A percentile compares a stretch with the other conserved stretches of the same genome.
Conservation (phyloP, 2,113 vertebrate species). For the Mus spicilegus region DNA sequence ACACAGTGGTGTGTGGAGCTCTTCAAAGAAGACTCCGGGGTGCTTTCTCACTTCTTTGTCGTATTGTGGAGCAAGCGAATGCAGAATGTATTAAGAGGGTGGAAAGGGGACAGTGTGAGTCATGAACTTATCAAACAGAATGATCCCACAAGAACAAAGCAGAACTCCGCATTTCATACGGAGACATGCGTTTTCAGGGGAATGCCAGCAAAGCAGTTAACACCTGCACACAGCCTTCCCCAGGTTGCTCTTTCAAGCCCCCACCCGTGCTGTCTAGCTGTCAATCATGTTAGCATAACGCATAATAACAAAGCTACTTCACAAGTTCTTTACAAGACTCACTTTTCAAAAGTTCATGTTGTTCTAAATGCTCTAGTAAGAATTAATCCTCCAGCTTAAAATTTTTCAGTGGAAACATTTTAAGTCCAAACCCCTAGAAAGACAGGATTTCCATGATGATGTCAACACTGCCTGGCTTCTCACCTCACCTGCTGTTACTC, state of each 20-base stretch:
- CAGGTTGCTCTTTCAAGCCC: neutral
- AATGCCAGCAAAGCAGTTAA: neutral
- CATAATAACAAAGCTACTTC: slow-evolving; percentile 29
- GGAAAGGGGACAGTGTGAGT: slow-evolving; percentile 48
- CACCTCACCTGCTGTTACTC: neutral
- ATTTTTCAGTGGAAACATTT: neutral
- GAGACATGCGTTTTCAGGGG: slow-evolving; percentile 27
- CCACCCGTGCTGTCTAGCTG: neutral
- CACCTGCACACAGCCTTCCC: neutral
- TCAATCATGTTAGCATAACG: slow-evolving; percentile 27
- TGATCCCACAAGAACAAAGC: slow-evolving; percentile 45
- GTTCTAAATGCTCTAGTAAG: slow-evolving; percentile 29
- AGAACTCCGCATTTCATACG: slow-evolving; percentile 7
- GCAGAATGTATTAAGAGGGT: slow-evolving; percentile 45
- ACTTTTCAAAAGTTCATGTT: slow-evolving; percentile 36
- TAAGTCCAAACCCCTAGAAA: slow-evolving; percentile 7
- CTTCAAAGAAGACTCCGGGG: slow-evolving; percentile 72
- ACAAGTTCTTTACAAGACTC: slow-evolving; percentile 19
- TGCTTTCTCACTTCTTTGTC: slow-evolving; percentile 55
- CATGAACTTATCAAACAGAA: slow-evolving; percentile 57
- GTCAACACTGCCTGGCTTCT: neutral
- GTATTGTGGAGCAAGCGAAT: slow-evolving; percentile 38
- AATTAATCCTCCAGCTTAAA: slow-evolving; percentile 40
- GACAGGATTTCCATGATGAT: neutral
- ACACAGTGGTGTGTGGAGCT: slow-evolving; percentile 37